phyloP scores from a whole-genome alignment of 2,797 vertebrate species.

The Setipinna tenuifilis region DNA sequence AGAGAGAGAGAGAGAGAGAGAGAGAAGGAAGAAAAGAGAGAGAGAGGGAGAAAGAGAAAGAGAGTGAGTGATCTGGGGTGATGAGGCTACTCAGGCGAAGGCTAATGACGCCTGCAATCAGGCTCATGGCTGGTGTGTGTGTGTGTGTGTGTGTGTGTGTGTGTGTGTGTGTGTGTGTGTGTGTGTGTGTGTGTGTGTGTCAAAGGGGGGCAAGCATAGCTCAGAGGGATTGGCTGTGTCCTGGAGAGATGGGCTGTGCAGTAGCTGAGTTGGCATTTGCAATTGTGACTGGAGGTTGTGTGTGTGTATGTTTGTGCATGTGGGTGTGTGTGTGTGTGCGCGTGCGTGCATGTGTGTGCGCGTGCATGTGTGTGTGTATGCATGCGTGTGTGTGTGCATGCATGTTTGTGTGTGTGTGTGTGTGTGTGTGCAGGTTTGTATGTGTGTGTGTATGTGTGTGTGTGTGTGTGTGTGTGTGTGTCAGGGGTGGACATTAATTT shows the following conservation, averaged over 20 bases:
- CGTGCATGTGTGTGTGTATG: not conserved
- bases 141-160: constrained; percentile 7
- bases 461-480: constrained; percentile 4
- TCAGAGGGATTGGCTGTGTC: not conserved
- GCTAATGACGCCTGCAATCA: constrained; percentile 21
- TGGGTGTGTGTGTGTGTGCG: not conserved
- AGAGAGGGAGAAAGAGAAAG: not conserved
- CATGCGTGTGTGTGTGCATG: not conserved
- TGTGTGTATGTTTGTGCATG: not conserved
- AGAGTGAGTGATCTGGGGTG: not conserved
- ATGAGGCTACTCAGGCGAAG: constrained; percentile 7
- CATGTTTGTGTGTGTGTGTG: too few species aligned
- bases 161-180: not conserved
- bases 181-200: constrained; percentile 13
- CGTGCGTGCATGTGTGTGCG: constrained; percentile 15
- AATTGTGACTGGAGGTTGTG: not conserved
- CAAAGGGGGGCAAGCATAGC: constrained; percentile 13
- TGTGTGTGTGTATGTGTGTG: constrained; percentile 6
- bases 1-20: not conserved
- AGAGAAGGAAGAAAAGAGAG: not conserved
- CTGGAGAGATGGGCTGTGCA: constrained; percentile 4
- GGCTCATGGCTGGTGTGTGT: not conserved
- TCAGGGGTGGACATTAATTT: too few species aligned
- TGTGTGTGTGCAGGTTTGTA: not conserved
- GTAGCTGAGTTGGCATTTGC: constrained; percentile 31